phyloP scores from a whole-genome alignment of 2,113 vertebrate genomes.

The Labeo rohita region DNA sequence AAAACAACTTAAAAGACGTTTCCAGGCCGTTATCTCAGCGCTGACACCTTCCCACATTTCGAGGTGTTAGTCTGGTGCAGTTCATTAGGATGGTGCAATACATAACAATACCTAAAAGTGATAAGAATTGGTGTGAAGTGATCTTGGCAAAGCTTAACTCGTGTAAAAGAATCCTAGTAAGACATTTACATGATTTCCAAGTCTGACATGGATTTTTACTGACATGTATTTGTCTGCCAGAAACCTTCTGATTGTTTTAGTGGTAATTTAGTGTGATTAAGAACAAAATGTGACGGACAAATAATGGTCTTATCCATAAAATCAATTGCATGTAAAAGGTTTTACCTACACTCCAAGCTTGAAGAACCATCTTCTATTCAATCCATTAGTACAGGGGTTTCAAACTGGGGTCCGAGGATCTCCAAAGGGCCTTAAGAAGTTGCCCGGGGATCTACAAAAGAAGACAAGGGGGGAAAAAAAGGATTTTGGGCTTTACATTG shows the following conservation, averaged over 20 bases:
- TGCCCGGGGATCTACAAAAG: too few relatives aligned
- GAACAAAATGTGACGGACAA: not conserved
- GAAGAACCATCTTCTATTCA: not conserved
- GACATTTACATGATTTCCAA: not conserved
- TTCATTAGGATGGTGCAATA: not conserved
- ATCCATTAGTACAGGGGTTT: not conserved
- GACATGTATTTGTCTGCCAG: not conserved
- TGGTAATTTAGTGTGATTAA: not conserved
- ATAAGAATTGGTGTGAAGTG: constrained; percentile 7
- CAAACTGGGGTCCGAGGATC: too few relatives aligned
- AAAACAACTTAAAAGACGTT: not conserved
- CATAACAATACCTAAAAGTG: constrained; percentile 7
- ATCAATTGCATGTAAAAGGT: not conserved
- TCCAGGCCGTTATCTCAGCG: not conserved
- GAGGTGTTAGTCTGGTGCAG: not conserved
- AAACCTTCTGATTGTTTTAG: not conserved
- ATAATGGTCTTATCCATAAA: not conserved
- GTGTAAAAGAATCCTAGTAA: not conserved
- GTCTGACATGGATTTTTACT: not conserved
- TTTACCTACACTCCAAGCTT: too few relatives aligned
- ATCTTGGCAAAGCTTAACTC: not conserved
- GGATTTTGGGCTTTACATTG: too few relatives aligned
- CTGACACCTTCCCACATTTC: constrained; percentile 24
- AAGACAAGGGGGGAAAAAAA: too few relatives aligned
- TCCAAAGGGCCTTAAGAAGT: too few relatives aligned